Base-by-base conservation (phyloP, 2,797 vertebrate genomes). In the Pelodytes ibericus region DNA sequence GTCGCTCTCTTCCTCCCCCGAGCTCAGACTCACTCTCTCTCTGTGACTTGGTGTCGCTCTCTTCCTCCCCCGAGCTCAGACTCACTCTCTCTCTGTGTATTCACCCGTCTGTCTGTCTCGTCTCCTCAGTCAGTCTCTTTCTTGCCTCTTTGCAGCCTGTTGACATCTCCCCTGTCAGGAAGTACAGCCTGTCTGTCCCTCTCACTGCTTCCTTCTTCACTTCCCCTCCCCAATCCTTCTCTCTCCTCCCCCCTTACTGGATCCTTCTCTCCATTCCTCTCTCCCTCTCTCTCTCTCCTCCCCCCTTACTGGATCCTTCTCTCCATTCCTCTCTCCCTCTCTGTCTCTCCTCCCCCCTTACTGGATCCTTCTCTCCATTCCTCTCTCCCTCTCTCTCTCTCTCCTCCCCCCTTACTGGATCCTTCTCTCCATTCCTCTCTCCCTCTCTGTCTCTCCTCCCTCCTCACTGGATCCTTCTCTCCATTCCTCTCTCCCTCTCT, bases 81-180 rank as follows among this genome's bases (percentile, higher is more conserved):
- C 59, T 71, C 53, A 57, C 2, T 11, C 2, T 24, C 20, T 11
- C 20, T 25, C 24, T 9, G 2, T 33, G 7, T n/a, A n/a, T n/a
- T n/a, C n/a, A n/a, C n/a, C n/a, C n/a, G n/a, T 51, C 47, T 49
- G 36, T 49, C 18, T 49, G 82, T 83, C 74, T 44, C n/a, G 69
- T 71, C 82, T 63, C 70, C 71, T 39, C 58, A 18, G 0, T 20
- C 18, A 33, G 3, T 31, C 59, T 64, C 16, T 6, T 16, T 24
- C 24, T 20, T 7, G 4, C 10, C n/a, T 20, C 9, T 15, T 22
- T 24, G 18, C 18, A 63, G 29, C 25, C 36, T 26, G 26, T 33
- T 36, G 26, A 29, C 49, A 39, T 44, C 51, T 65, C 44, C 22
- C 11, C 9, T 29, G 13, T 61, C 47, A 65, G 27, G 7, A 63